Base-by-base conservation (phyloP, 2,888 invertebrate genomes). In the Rotaria magnacalcarata region DNA sequence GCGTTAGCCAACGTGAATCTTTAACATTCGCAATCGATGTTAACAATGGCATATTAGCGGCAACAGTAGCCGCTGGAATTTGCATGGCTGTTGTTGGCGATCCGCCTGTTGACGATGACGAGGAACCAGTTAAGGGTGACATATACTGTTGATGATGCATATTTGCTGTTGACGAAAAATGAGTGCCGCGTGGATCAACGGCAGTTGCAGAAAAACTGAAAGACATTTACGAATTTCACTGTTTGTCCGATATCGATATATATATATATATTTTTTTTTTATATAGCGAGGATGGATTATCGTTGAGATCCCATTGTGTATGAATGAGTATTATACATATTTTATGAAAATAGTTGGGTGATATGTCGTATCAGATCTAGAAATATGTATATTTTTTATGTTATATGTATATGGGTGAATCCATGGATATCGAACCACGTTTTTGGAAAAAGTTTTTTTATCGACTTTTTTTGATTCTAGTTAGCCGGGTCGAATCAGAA, bases 1-100 rank as follows among this genome's bases (percentile, higher is more conserved):
- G 94, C 92, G 99, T 98, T 90, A 99, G 94, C 99, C 99, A 99
- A 92, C 98, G 95, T 90, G 97, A 97, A 93, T 99, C 99, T 93
- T 98, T 99, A 27, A 85, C 85, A 84, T 87, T 87, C 3, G 87
- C 80, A 7, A 80, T 80, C 19, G 80, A 47, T 43, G 80, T 19
- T 80, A 80, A 41, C 47, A 80, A 47, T 47, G 80, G 80, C 47
- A 47, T 80, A 47, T 47, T 43, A 47, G 80, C 11, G 11, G 80
- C 47, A 47, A 41, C 80, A 7, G 47, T 47, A 47, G 80, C 80
- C 5, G 80, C 24, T 47, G 47, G 80, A 80, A 47, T 47, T 80
- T 80, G 80, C n/a, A 24, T 47, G 80, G 80, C 4, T 5, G 47
- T 14, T n/a, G 47, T 47, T 47, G 80, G 80, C 16, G 67, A 67